phyloP scores from a whole-genome alignment of 2,888 invertebrate genomes.

The Geophilus truncorum region DNA sequence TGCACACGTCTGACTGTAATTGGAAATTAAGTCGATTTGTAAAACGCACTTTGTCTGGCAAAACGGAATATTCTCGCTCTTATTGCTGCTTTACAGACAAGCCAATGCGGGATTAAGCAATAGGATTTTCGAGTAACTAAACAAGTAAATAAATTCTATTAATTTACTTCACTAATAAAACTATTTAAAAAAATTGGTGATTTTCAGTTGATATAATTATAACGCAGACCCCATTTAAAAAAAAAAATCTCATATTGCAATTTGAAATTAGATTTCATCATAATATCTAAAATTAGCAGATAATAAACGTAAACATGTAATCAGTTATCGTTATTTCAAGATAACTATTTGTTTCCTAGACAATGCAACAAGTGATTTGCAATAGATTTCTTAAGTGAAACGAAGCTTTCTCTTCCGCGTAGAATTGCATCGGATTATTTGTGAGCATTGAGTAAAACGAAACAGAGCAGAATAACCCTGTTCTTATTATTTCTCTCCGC shows the following conservation, averaged over 20 bases:
- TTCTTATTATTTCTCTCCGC: constrained; percentile 3
- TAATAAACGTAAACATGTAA: not conserved
- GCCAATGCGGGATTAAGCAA: no score
- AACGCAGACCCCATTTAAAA: not conserved
- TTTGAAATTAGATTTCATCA: not conserved
- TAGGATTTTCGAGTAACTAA: no score
- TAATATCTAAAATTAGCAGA: constrained; percentile 5
- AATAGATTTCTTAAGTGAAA: constrained; percentile 27
- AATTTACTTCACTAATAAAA: no score
- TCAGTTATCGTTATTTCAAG: not conserved
- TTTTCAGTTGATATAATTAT: not conserved
- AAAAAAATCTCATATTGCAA: not conserved
- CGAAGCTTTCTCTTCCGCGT: constrained; percentile 20
- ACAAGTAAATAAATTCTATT: no score
- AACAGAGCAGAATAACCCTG: not conserved
- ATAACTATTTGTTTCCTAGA: not conserved
- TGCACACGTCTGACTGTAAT: no score
- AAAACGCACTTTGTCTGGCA: no score
- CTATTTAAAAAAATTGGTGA: not conserved
- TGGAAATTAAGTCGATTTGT: no score
- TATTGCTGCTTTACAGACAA: no score
- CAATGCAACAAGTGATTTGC: not conserved
- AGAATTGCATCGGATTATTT: constrained; percentile 12
- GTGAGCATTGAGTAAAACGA: not conserved
- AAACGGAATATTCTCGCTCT: no score